Base-by-base conservation (phyloP, 2,797 vertebrate species). In the Darevskia nairensis region DNA sequence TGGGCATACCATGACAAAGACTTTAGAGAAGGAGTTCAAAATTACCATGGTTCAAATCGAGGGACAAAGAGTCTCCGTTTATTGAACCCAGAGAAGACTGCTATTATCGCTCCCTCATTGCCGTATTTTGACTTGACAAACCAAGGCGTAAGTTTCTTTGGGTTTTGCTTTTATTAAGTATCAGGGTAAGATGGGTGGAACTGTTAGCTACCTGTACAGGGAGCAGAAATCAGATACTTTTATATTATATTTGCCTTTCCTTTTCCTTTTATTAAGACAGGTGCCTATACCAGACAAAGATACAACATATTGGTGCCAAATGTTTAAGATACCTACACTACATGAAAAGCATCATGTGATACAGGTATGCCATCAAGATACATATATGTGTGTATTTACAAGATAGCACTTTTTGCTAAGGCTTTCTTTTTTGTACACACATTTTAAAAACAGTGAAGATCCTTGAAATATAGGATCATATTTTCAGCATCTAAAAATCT, bases 301-400 rank as follows among this genome's bases (percentile, higher is more conserved):
- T 92, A 98, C 98, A 41, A 98, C 97, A 2, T 98, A 98, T 80
- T 98, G 98, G 98, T 98, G 98, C 90, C 97, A 98, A 95, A 98
- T 98, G 96, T 98, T 97, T 95, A 97, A 97, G 94, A 96, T 98
- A 87, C 98, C 98, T 29, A 25, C 94, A n/a, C 91, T 97, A 61
- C 94, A 96, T 85, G 97, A 96, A 93, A 98, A 98, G 41, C 98
- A 98, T 92, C 98, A 98, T 0, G 95, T 98, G 15, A 97, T 96
- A 92, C 97, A 97, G 97, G 98, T 98, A 95, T 94, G 97, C 95
- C 55, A 81, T 50, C 76, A n/a, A 77, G 9, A 64, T 23, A 64
- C 32, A 10, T n/a, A 78, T 64, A 84, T 27, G 44, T 2, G 55
- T 39, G 0, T 9, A 32, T 76, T 85, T 89, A 77, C 61, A 41